Conservation (phyloP, 2,113 vertebrate species). For the Notothenia rossii region DNA sequence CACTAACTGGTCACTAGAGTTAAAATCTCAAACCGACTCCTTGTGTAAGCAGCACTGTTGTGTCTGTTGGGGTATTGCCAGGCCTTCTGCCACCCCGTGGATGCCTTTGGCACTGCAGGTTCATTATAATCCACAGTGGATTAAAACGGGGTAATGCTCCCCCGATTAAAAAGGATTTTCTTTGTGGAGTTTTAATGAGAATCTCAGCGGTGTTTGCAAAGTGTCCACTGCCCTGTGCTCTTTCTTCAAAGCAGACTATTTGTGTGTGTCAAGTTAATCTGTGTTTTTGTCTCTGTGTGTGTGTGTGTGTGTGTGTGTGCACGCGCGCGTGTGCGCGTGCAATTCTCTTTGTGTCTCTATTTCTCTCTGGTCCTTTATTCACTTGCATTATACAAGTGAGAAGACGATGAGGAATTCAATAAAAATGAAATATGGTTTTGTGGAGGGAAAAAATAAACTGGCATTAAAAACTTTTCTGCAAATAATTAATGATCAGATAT, state of each 20-base stretch:
- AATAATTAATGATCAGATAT: background rate
- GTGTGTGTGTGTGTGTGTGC: background rate
- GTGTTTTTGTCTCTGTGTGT: slow-evolving; percentile 25
- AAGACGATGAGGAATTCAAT: background rate
- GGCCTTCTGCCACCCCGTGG: slow-evolving; percentile 61
- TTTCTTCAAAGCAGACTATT: slow-evolving; percentile 38
- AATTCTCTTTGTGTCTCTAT: too few species aligned
- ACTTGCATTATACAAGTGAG: background rate
- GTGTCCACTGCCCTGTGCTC: slow-evolving; percentile 29
- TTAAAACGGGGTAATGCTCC: slow-evolving; percentile 70
- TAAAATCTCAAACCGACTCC: slow-evolving; percentile 1
- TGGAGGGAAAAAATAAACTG: background rate
- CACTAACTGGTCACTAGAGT: slow-evolving; percentile 12
- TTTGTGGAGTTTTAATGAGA: slow-evolving; percentile 76
- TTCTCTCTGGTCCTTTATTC: background rate
- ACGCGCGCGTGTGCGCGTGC: too few species aligned
- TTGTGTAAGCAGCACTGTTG: slow-evolving; percentile 2
- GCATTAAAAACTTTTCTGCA: background rate
- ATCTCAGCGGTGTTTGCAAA: slow-evolving; percentile 57
- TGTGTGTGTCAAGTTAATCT: slow-evolving; percentile 25
- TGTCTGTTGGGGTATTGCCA: slow-evolving; percentile 9
- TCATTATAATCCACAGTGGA: slow-evolving; percentile 67
- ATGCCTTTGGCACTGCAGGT: slow-evolving; percentile 23
- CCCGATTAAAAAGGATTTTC: slow-evolving; percentile 76
- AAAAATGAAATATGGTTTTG: background rate